Percentiles rank a stretch among this genome's conserved stretches.
phyloP scores from a whole-genome alignment of 2,113 vertebrate genomes.

The Rhizomys pruinosus region DNA sequence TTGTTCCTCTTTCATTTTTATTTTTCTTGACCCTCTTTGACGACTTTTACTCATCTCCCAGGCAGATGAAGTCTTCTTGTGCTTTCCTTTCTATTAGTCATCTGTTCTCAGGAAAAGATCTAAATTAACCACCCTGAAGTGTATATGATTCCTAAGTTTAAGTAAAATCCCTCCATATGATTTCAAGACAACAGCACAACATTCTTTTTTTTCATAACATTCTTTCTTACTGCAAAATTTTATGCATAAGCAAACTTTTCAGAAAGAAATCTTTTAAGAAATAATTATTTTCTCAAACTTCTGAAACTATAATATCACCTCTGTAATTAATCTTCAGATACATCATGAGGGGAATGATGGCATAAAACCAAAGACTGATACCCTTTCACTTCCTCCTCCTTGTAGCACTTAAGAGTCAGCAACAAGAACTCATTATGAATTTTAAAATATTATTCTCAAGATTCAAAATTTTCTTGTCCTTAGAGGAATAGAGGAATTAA shows the following conservation, averaged over 20 bases:
- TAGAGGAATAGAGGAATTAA: neutral
- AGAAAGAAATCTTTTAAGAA: conserved; percentile 20
- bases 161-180: neutral
- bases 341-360: neutral
- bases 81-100: neutral
- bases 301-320: neutral
- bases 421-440: neutral
- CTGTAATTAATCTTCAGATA: neutral
- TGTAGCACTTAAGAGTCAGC: neutral
- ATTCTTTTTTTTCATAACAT: neutral
- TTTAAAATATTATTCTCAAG: conserved; percentile 47
- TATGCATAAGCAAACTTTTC: neutral
- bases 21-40: neutral
- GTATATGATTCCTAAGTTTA: neutral
- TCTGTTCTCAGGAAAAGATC: neutral
- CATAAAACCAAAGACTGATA: neutral
- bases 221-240: conserved; percentile 22
- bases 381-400: conserved; percentile 29
- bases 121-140: neutral
- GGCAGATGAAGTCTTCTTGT: neutral
- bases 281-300: neutral
- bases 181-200: neutral
- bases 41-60: neutral
- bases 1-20: neutral
- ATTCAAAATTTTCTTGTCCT: neutral